Evolutionary conservation across 2,888 invertebrate genomes (phyloP).

Genomic region (Cantharis rufa): DNA sequence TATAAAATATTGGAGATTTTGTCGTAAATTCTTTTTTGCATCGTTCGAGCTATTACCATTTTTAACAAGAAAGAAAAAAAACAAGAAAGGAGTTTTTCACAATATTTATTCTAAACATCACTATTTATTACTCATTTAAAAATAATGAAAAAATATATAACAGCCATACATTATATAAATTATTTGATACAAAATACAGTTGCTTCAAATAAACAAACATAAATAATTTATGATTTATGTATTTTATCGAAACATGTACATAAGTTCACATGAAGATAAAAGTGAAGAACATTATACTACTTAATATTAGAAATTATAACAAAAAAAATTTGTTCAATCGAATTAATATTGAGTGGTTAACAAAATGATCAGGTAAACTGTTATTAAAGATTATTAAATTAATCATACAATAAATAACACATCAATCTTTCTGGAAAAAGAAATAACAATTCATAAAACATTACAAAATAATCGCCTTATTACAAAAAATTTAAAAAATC

Average conservation of each 20-base stretch:
- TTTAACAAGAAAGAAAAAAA: background rate
- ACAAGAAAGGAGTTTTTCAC: slow-evolving; percentile 2
- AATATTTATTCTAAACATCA: slow-evolving; percentile 50
- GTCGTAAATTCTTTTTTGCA: too few species aligned
- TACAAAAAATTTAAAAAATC: background rate
- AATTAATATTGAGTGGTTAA: background rate
- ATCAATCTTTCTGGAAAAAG: background rate
- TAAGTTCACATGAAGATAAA: slow-evolving; percentile 11
- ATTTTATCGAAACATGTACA: slow-evolving; percentile 25
- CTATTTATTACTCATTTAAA: slow-evolving; percentile 52
- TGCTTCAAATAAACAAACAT: slow-evolving; percentile 25
- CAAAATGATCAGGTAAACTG: background rate
- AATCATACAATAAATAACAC: slow-evolving; percentile 1
- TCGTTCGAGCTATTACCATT: too few species aligned
- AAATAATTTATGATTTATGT: slow-evolving; percentile 21
- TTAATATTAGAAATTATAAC: background rate
- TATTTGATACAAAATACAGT: slow-evolving; percentile 44
- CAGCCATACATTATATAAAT: slow-evolving; percentile 54
- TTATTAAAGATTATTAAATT: background rate
- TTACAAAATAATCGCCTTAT: background rate
- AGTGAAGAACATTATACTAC: background rate
- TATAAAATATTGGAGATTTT: too few species aligned
- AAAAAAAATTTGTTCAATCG: background rate
- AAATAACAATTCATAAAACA: background rate
- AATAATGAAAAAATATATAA: slow-evolving; percentile 55